phyloP scores from a whole-genome alignment of 2,113 vertebrate genomes.

The Aptenodytes forsteri region DNA sequence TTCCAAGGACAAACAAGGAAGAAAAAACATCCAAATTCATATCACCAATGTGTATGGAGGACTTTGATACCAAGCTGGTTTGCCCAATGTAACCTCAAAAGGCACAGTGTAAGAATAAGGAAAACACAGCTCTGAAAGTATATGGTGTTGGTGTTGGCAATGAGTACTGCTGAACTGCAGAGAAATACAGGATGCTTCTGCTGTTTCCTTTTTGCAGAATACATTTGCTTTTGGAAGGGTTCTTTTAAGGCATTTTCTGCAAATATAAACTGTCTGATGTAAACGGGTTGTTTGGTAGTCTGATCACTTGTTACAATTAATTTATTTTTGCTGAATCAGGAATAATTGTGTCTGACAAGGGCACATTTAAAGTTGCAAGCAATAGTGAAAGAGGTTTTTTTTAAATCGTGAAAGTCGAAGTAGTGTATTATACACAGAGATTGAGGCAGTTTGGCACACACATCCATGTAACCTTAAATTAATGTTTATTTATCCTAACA shows the following conservation, averaged over 20 bases:
- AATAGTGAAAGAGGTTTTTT: not conserved
- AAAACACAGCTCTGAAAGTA: conserved; percentile 66
- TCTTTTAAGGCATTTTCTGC: conserved; percentile 61
- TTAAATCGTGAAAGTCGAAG: not conserved
- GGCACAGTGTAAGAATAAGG: conserved; percentile 59
- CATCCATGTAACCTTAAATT: conserved; percentile 25
- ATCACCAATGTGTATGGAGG: conserved; percentile 31
- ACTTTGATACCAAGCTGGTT: conserved; percentile 53
- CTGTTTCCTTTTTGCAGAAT: conserved; percentile 72
- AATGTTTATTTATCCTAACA: conserved; percentile 14
- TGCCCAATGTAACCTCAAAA: conserved; percentile 56
- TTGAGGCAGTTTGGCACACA: conserved; percentile 23
- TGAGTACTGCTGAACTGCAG: conserved; percentile 70
- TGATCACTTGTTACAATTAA: conserved; percentile 36
- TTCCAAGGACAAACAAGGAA: conserved; percentile 51
- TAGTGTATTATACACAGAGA: not conserved
- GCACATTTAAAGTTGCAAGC: conserved; percentile 6
- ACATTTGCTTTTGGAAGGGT: conserved; percentile 62
- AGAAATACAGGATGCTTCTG: conserved; percentile 77
- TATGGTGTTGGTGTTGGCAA: conserved; percentile 77
- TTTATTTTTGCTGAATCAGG: conserved; percentile 52
- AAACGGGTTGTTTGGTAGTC: conserved; percentile 43
- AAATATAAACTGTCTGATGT: conserved; percentile 54
- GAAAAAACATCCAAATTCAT: conserved; percentile 50
- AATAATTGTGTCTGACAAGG: conserved; percentile 41